Evolutionary conservation across 2,888 invertebrate genomes (phyloP).

Genomic region (Serrognathus titanus): DNA sequence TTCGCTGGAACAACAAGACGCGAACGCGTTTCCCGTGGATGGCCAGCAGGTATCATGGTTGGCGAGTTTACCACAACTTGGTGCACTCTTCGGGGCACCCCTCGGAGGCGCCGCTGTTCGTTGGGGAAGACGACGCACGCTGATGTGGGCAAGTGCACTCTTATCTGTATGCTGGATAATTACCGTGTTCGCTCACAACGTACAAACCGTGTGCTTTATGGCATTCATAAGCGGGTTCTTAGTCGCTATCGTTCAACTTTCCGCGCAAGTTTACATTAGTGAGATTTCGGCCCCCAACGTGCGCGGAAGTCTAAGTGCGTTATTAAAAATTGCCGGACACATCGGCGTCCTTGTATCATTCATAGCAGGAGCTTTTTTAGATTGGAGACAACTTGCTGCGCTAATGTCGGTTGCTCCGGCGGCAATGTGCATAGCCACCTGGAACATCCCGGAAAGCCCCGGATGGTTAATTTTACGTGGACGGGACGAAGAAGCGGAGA

Average conservation of each 20-base stretch:
- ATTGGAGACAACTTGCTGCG: slow-evolving; percentile 81
- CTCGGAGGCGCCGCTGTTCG: slow-evolving; percentile 76
- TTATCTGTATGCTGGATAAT: slow-evolving; percentile 78
- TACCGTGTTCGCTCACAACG: slow-evolving; percentile 73
- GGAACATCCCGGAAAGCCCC: slow-evolving; percentile 86
- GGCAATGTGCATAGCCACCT: slow-evolving; percentile 70
- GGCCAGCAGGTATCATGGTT: slow-evolving; percentile 80
- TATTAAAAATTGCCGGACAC: slow-evolving; percentile 81
- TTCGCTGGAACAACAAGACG: slow-evolving; percentile 63
- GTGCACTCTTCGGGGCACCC: slow-evolving; percentile 76
- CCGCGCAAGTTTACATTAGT: slow-evolving; percentile 74
- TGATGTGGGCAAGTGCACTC: slow-evolving; percentile 70
- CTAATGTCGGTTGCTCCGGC: slow-evolving; percentile 76
- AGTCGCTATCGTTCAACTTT: slow-evolving; percentile 47
- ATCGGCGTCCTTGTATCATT: slow-evolving; percentile 82
- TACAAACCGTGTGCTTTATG: slow-evolving; percentile 76
- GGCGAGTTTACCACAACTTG: slow-evolving; percentile 73
- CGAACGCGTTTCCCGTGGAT: slow-evolving; percentile 61
- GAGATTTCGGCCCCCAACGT: slow-evolving; percentile 86
- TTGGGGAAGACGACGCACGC: slow-evolving; percentile 66
- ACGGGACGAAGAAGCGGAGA: slow-evolving; percentile 69
- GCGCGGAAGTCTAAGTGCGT: slow-evolving; percentile 81
- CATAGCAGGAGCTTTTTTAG: slow-evolving; percentile 75
- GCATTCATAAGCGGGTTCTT: slow-evolving; percentile 74
- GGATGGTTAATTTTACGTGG: slow-evolving; percentile 77